Percentiles rank a stretch among this genome's conserved stretches.
Conservation (phyloP, 2,797 vertebrate species). For the Myioborus miniatus region DNA sequence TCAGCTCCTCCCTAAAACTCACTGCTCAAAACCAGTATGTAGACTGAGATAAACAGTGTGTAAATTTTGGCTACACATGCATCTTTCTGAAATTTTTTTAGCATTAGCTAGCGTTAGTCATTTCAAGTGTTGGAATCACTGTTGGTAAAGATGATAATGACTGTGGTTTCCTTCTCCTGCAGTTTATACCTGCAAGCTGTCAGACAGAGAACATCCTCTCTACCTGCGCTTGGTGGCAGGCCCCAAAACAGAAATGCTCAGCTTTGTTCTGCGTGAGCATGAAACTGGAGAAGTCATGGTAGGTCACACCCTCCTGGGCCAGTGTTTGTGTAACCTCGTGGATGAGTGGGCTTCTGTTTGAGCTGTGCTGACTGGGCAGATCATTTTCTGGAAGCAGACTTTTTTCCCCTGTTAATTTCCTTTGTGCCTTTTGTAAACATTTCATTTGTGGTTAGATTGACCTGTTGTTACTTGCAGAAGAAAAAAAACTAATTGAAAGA, state of each 20-base stretch:
- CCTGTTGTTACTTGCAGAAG: neutral
- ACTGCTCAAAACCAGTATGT: neutral
- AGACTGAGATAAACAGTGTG: neutral
- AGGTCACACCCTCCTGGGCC: neutral
- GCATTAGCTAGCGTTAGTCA: neutral
- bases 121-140: neutral
- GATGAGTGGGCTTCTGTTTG: neutral
- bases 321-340: neutral
- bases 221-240: slow-evolving; percentile 93
- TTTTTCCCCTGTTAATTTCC: neutral
- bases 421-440: neutral
- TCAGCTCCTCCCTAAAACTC: neutral
- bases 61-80: neutral
- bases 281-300: slow-evolving; percentile 94
- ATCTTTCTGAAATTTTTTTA: neutral
- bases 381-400: neutral
- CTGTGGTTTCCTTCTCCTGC: slow-evolving; percentile 24
- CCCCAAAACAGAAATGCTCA: slow-evolving; percentile 85
- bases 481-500: neutral
- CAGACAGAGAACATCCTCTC: slow-evolving; percentile 90
- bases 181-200: slow-evolving; percentile 94
- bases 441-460: neutral
- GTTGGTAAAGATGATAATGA: neutral
- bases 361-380: neutral
- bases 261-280: slow-evolving; percentile 94